phyloP scores from a whole-genome alignment of 2,888 invertebrate species.

The Gortyna flavago region DNA sequence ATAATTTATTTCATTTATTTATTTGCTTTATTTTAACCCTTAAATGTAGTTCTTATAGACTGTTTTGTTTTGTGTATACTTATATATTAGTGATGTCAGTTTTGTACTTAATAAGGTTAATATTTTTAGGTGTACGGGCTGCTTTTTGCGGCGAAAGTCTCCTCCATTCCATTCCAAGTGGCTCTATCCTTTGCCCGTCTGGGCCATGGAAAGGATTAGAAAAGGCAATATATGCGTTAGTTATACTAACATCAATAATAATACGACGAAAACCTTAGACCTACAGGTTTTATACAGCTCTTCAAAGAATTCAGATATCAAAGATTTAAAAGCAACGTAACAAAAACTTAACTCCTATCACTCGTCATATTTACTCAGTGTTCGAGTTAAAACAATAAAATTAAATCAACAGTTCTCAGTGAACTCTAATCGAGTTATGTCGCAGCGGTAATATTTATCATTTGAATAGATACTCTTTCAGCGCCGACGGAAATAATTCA shows the following conservation, averaged over 20 bases:
- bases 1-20: neutral
- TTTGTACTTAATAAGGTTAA: too few relatives aligned
- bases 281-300: neutral
- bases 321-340: neutral
- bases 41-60: too few relatives aligned
- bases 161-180: neutral
- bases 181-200: neutral
- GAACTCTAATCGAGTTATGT: neutral
- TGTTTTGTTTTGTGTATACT: too few relatives aligned
- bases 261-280: neutral
- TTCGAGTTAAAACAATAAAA: neutral
- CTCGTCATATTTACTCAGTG: neutral
- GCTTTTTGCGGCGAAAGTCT: too few relatives aligned
- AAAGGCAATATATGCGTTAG: neutral
- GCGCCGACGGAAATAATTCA: conserved; percentile 24
- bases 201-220: neutral
- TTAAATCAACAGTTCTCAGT: conserved; percentile 1
- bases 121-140: too few relatives aligned
- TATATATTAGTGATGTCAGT: too few relatives aligned
- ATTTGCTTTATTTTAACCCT: too few relatives aligned
- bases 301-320: neutral
- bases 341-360: neutral
- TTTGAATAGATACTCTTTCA: conserved; percentile 17
- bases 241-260: neutral
- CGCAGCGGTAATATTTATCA: conserved; percentile 10